phyloP scores from a whole-genome alignment of 2,888 invertebrate genomes.

The Amblyteles armatorius region DNA sequence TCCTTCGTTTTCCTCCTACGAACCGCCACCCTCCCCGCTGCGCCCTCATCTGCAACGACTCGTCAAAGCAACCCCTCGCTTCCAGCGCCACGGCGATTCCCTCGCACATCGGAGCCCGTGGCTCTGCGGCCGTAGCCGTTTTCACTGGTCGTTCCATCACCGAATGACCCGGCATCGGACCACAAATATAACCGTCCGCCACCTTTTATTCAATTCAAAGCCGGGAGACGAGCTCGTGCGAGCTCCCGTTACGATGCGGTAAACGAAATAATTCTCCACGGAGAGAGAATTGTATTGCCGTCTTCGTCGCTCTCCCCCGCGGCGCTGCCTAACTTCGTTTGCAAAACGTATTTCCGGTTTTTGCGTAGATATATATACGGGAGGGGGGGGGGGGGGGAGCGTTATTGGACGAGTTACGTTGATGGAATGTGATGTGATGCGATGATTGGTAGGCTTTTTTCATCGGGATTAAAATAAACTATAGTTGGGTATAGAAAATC shows the following conservation, averaged over 20 bases:
- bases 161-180: slow-evolving; percentile 30
- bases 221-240: slow-evolving; percentile 16
- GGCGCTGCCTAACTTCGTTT: not conserved
- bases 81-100: slow-evolving; percentile 58
- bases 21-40: slow-evolving; percentile 41
- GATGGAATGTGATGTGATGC: too few relatives aligned
- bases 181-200: slow-evolving; percentile 38
- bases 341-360: not conserved
- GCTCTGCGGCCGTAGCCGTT: not conserved
- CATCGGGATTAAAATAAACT: too few relatives aligned
- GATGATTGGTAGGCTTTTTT: too few relatives aligned
- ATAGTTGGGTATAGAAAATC: too few relatives aligned
- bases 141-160: slow-evolving; percentile 35
- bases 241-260: slow-evolving; percentile 26
- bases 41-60: slow-evolving; percentile 60
- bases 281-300: slow-evolving; percentile 32
- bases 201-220: slow-evolving; percentile 64
- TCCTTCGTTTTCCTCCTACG: slow-evolving; percentile 39
- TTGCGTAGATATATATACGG: not conserved
- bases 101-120: slow-evolving; percentile 7
- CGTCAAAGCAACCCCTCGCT: slow-evolving; percentile 60
- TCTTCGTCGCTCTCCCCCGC: not conserved
- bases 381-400: not conserved
- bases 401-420: not conserved
- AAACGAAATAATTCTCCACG: slow-evolving; percentile 53